Percentiles rank a stretch among this genome's conserved stretches.
These are phyloP conservation scores for Dromococcyx pavoninus DNA, from an alignment of 2,797 vertebrate genomes.

Conservation along the genomic window DNA sequence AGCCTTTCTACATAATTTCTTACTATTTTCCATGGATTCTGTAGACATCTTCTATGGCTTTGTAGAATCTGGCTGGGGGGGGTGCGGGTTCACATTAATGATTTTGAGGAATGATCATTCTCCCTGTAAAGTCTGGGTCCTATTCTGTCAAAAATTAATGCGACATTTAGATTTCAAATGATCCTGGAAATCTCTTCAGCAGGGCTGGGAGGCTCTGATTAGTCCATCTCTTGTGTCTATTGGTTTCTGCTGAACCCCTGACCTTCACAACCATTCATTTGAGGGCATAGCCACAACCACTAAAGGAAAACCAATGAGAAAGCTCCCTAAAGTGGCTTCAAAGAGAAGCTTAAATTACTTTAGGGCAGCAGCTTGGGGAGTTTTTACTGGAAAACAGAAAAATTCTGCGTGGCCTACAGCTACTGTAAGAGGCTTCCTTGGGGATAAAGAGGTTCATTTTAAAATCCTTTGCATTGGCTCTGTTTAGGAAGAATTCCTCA, in stretches of 20 bases:
- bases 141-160: not conserved
- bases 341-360: not conserved
- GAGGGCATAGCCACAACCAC: conserved; percentile 46
- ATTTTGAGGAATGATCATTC: not conserved
- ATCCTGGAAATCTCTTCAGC: not conserved
- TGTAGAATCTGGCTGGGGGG: not conserved
- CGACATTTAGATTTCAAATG: not conserved
- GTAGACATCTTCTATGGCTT: not conserved
- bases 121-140: not conserved
- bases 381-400: conserved; percentile 5
- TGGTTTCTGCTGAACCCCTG: conserved; percentile 15
- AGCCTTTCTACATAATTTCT: not conserved
- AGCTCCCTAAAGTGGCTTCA: not conserved
- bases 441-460: not conserved
- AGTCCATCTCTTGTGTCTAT: not conserved
- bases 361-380: not conserved
- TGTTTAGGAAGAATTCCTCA: not conserved
- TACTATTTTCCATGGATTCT: not conserved
- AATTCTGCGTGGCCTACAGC: not conserved
- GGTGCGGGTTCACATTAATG: not conserved
- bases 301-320: conserved; percentile 8
- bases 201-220: not conserved
- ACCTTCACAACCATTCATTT: conserved; percentile 48
- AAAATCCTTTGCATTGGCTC: not conserved
- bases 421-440: not conserved